A percentile compares a stretch with the other conserved stretches of the same genome.
Evolutionary conservation across 2,797 vertebrate species (phyloP).

Genomic region (Pygocentrus nattereri): DNA sequence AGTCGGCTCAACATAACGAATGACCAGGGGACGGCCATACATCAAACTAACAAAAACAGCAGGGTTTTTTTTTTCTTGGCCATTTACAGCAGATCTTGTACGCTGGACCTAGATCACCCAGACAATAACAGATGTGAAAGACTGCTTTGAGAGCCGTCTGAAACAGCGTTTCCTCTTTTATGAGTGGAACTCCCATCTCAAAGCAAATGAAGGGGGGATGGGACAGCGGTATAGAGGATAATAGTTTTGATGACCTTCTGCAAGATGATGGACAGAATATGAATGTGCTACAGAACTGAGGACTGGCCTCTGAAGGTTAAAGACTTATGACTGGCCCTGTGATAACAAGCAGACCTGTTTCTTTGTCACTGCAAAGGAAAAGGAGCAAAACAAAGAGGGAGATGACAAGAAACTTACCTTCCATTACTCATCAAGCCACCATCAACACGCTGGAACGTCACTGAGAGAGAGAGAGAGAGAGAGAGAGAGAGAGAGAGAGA

Average conservation of each 20-base stretch:
- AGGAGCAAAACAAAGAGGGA: slow-evolving; percentile 1
- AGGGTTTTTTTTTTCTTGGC: neutral
- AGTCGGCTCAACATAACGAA: no score
- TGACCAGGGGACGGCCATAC: neutral
- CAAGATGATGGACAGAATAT: slow-evolving; percentile 57
- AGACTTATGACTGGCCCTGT: slow-evolving; percentile 52
- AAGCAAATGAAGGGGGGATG: slow-evolving; percentile 21
- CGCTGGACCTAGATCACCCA: neutral
- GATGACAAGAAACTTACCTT: slow-evolving; percentile 82
- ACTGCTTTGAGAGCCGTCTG: neutral
- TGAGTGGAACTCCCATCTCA: slow-evolving; percentile 20
- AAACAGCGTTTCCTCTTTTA: slow-evolving; percentile 30
- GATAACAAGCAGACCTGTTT: slow-evolving; percentile 40
- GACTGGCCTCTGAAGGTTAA: slow-evolving; percentile 43
- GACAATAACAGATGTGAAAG: neutral
- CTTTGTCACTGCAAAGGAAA: slow-evolving; percentile 13
- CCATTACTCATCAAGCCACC: slow-evolving; percentile 99
- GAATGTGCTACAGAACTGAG: slow-evolving; percentile 47
- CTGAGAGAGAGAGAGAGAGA: slow-evolving; percentile 69
- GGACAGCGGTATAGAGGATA: slow-evolving; percentile 43
- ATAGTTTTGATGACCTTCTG: slow-evolving; percentile 53
- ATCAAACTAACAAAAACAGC: neutral
- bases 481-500: slow-evolving; percentile 51
- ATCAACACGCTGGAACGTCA: slow-evolving; percentile 98
- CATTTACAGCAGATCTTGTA: neutral